Percentiles rank a stretch among this genome's conserved stretches.
Evolutionary conservation across 2,888 invertebrate genomes (phyloP).

Genomic region (Machimus atricapillus): DNA sequence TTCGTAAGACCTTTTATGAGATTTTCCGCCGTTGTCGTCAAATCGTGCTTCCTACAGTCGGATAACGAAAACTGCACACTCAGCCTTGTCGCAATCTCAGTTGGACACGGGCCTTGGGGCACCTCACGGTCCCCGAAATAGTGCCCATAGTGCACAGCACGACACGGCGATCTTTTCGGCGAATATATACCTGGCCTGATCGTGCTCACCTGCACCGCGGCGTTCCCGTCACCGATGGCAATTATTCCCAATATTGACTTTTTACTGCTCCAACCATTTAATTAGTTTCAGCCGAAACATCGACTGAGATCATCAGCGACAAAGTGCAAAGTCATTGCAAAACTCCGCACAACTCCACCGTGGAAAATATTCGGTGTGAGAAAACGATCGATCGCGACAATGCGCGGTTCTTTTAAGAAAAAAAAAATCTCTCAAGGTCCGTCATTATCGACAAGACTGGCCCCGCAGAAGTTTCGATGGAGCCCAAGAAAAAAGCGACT

Average conservation of each 20-base stretch:
- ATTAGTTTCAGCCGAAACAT: slow-evolving; percentile 44
- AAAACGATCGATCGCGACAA: not conserved
- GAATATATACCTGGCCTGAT: not conserved
- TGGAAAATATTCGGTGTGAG: not conserved
- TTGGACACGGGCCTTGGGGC: not conserved
- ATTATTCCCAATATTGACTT: not conserved
- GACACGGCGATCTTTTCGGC: not conserved
- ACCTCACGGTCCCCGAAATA: not conserved
- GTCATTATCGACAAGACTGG: not conserved
- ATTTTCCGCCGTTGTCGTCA: not conserved
- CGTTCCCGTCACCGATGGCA: not conserved
- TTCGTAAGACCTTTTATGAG: not conserved
- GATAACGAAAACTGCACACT: not conserved
- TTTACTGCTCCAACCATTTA: slow-evolving; percentile 38
- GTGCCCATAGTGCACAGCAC: not conserved
- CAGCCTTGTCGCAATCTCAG: not conserved
- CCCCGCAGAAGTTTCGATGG: not conserved
- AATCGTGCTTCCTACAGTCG: not conserved
- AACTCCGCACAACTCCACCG: not conserved
- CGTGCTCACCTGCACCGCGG: not conserved
- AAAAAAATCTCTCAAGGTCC: slow-evolving; percentile 19
- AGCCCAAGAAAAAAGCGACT: not conserved
- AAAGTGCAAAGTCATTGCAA: slow-evolving; percentile 11
- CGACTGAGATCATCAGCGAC: slow-evolving; percentile 33
- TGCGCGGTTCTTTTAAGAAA: not conserved